These are phyloP conservation scores for Stichopus chloronotus DNA, from an alignment of 35 echinoderm and acorn worm genomes.

Conservation along the genomic window DNA sequence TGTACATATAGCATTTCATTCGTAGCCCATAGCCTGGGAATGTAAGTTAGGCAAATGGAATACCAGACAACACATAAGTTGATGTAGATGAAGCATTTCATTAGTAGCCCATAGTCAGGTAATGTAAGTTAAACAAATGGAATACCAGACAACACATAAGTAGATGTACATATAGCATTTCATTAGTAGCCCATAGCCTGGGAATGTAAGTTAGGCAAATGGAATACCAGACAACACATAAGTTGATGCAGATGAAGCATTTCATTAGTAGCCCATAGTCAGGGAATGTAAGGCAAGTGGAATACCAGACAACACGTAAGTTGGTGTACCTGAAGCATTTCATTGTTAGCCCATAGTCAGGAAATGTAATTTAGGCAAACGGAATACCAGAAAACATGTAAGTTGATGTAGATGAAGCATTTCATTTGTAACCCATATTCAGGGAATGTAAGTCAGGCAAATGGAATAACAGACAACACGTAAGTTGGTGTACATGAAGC, in stretches of 20 bases:
- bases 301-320: conserved; percentile 53
- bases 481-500: not conserved
- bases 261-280: conserved; percentile 26
- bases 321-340: not conserved
- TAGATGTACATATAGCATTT: not conserved
- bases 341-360: conserved; percentile 31
- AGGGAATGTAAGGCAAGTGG: conserved; percentile 5
- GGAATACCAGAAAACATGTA: conserved; percentile 49
- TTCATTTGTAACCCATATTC: conserved; percentile 42
- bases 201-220: conserved; percentile 36
- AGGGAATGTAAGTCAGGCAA: conserved; percentile 46
- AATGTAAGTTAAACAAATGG: conserved; percentile 25
- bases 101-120: conserved; percentile 10
- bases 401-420: not conserved
- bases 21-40: conserved; percentile 9
- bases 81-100: not conserved
- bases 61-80: conserved; percentile 40
- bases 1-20: not conserved
- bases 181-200: conserved; percentile 25
- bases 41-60: conserved; percentile 41
- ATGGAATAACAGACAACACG: conserved; percentile 44
- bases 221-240: conserved; percentile 46
- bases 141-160: conserved; percentile 53
- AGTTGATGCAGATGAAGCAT: not conserved
- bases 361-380: conserved; percentile 31